Percentiles rank a stretch among this genome's conserved stretches.
Conservation (phyloP, 2,888 invertebrate species). For the Dryococelus australis region DNA sequence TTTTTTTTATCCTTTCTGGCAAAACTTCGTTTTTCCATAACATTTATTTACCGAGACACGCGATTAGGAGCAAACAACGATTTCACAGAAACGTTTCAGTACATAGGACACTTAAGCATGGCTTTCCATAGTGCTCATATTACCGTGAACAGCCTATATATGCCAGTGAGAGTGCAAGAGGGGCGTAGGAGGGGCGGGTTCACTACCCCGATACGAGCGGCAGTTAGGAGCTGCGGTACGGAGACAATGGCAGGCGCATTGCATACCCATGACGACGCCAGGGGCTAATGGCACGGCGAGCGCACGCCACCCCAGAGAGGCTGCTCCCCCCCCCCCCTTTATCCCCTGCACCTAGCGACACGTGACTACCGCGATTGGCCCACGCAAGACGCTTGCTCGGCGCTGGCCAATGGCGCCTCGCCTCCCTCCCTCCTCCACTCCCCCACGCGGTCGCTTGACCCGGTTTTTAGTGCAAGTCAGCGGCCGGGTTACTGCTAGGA, state of each 20-base stretch:
- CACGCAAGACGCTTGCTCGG: not conserved
- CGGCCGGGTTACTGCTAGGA: not conserved
- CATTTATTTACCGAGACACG: too few relatives aligned
- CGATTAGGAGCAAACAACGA: too few relatives aligned
- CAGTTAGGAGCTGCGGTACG: too few relatives aligned
- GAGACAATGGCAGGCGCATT: not conserved
- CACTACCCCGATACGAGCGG: too few relatives aligned
- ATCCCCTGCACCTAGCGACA: not conserved
- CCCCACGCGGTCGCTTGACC: not conserved
- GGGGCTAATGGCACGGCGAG: not conserved
- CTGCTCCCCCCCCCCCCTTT: not conserved
- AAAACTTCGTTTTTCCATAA: too few relatives aligned
- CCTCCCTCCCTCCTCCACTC: not conserved
- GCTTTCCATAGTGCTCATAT: too few relatives aligned
- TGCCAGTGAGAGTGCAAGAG: too few relatives aligned
- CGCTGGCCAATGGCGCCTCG: not conserved
- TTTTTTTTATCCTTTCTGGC: too few relatives aligned
- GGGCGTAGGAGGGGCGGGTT: too few relatives aligned
- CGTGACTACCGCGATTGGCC: not conserved
- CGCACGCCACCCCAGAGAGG: not conserved
- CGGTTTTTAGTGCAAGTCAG: constrained; percentile 2
- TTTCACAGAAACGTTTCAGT: too few relatives aligned
- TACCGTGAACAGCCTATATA: too few relatives aligned
- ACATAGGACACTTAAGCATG: too few relatives aligned
- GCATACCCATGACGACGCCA: not conserved